phyloP scores from a whole-genome alignment of 2,113 vertebrate genomes.

The Calyptomena viridis region DNA sequence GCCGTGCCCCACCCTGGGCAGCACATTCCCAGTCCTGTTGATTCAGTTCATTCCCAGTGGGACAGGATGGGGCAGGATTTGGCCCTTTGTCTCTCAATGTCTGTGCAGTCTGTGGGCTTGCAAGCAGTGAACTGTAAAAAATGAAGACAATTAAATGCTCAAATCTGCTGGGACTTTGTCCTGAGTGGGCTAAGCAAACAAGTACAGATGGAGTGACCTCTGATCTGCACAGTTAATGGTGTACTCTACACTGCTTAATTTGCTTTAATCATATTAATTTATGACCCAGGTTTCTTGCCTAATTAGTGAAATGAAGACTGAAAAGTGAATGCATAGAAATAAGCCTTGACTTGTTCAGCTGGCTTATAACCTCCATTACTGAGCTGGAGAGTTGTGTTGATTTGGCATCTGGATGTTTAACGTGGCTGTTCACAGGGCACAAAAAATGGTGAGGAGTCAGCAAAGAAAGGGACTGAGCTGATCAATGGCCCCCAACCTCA shows the following conservation, averaged over 20 bases:
- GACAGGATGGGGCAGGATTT: background rate
- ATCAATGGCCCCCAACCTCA: background rate
- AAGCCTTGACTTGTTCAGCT: conserved; percentile 8
- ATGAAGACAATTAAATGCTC: conserved; percentile 38
- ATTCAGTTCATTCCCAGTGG: background rate
- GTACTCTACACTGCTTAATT: background rate
- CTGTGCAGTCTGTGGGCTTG: background rate
- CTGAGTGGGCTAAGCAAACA: conserved; percentile 59
- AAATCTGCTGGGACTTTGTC: conserved; percentile 58
- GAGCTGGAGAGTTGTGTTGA: background rate
- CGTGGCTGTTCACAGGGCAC: background rate
- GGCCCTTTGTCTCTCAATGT: background rate
- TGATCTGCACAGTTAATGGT: conserved; percentile 13
- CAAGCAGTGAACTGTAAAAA: conserved; percentile 16
- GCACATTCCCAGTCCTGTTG: background rate
- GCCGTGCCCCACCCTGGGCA: background rate
- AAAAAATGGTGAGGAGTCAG: background rate
- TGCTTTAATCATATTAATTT: background rate
- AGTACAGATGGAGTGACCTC: conserved; percentile 12
- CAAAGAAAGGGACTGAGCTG: background rate
- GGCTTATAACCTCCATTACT: background rate
- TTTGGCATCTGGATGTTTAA: background rate
- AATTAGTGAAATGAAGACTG: background rate
- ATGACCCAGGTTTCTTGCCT: background rate
- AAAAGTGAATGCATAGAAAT: background rate